Percentiles rank a stretch among this genome's conserved stretches.
These are phyloP conservation scores for Philhelius pedissequus DNA, from an alignment of 2,888 invertebrate genomes.

Conservation along the genomic window DNA sequence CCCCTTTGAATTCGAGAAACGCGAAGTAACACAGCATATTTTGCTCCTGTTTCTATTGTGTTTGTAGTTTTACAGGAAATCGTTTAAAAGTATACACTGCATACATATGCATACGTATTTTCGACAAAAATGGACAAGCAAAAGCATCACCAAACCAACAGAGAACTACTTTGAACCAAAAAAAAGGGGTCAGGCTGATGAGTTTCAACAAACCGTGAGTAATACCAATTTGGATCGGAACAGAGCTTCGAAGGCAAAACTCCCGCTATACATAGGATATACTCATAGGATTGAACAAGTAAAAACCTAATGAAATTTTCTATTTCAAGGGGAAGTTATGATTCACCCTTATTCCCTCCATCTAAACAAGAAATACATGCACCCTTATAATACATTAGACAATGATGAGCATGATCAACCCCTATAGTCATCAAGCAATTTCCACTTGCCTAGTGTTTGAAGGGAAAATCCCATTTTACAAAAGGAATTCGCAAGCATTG, in stretches of 20 bases:
- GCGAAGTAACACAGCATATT: constrained; percentile 22
- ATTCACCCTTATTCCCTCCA: constrained; percentile 58
- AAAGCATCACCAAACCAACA: constrained; percentile 1
- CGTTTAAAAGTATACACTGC: constrained; percentile 9
- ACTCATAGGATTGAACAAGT: constrained; percentile 55
- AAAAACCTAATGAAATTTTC: constrained; percentile 54
- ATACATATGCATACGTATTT: background rate
- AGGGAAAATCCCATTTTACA: constrained; percentile 56
- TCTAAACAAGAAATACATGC: constrained; percentile 10
- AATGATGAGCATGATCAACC: constrained; percentile 58
- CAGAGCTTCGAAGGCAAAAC: background rate
- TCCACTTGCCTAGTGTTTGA: constrained; percentile 45
- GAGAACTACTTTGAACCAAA: background rate
- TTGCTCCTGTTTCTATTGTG: background rate
- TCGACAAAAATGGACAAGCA: background rate
- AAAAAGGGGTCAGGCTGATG: constrained; percentile 46
- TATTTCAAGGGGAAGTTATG: constrained; percentile 56
- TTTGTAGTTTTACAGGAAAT: constrained; percentile 38
- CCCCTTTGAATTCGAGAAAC: constrained; percentile 16
- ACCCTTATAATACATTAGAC: constrained; percentile 25
- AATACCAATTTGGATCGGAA: constrained; percentile 26
- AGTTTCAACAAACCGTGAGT: constrained; percentile 51
- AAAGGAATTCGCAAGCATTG: constrained; percentile 37
- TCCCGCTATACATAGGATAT: constrained; percentile 14
- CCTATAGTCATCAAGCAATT: constrained; percentile 44